Evolutionary conservation across 2,888 invertebrate species (phyloP).

Genomic region (Ferdinandea cuprea): DNA sequence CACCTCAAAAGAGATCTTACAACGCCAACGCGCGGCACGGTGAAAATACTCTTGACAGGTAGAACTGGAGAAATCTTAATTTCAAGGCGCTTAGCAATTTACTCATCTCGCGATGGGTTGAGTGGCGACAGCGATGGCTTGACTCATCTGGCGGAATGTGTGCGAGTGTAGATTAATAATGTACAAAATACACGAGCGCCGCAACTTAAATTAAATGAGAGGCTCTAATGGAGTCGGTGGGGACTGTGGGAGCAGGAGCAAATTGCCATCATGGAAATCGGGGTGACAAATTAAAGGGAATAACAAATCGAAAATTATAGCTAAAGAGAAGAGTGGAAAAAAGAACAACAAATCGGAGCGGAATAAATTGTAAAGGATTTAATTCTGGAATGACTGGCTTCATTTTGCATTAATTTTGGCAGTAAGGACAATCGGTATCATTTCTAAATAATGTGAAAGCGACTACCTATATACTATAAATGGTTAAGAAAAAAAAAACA

Average conservation of each 20-base stretch:
- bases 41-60: constrained; percentile 21
- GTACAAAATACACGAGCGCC: background rate
- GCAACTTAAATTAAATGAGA: background rate
- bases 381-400: too few relatives aligned
- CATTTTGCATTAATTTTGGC: too few relatives aligned
- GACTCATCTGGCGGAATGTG: constrained; percentile 1
- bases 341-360: too few relatives aligned
- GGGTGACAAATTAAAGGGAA: background rate
- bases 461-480: too few relatives aligned
- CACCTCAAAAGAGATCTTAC: background rate
- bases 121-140: background rate
- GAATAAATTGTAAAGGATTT: too few relatives aligned
- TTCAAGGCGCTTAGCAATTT: constrained; percentile 42
- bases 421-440: too few relatives aligned
- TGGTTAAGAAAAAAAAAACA: too few relatives aligned
- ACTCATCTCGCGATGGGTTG: constrained; percentile 1
- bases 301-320: too few relatives aligned
- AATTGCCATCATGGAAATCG: background rate
- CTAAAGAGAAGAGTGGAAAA: too few relatives aligned
- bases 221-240: constrained; percentile 22
- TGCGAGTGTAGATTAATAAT: constrained; percentile 14
- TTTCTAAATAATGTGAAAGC: too few relatives aligned
- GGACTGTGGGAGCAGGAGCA: too few relatives aligned
- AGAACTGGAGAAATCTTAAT: constrained; percentile 39
- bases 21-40: constrained; percentile 18